These are phyloP conservation scores for Mythimna lalbum DNA, from an alignment of 2,888 invertebrate species.

Conservation along the genomic window DNA sequence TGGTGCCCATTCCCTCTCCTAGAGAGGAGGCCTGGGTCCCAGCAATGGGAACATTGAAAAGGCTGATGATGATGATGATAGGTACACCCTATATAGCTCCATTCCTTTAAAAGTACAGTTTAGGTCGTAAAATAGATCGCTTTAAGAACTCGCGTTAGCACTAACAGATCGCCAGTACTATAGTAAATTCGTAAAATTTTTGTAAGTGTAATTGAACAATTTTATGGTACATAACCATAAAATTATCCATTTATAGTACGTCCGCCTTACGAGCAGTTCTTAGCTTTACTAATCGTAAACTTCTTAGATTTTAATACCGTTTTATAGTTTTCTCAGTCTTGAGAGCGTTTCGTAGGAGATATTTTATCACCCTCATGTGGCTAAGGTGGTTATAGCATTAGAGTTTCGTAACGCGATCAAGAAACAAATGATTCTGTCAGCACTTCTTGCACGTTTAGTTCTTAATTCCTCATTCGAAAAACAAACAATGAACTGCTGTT, in stretches of 20 bases:
- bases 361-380: constrained; percentile 28
- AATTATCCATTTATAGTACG: constrained; percentile 4
- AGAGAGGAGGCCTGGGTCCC: too few species aligned
- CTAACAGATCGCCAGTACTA: too few species aligned
- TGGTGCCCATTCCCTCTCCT: too few species aligned
- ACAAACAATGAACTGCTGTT: too few species aligned
- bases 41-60: too few species aligned
- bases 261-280: not conserved
- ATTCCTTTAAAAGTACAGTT: too few species aligned
- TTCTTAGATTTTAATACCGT: constrained; percentile 37
- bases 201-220: not conserved
- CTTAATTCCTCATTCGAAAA: too few species aligned
- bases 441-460: not conserved
- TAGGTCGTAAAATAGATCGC: too few species aligned
- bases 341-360: constrained; percentile 14
- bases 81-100: too few species aligned
- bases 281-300: constrained; percentile 23
- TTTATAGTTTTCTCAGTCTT: constrained; percentile 29
- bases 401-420: not conserved
- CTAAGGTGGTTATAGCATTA: not conserved
- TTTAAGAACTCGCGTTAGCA: too few species aligned
- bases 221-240: constrained; percentile 17
- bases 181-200: too few species aligned
- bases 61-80: too few species aligned
- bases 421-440: not conserved